Percentiles rank a stretch among this genome's conserved stretches.
phyloP scores from a whole-genome alignment of 2,797 vertebrate genomes.

The Bradypodion pumilum region DNA sequence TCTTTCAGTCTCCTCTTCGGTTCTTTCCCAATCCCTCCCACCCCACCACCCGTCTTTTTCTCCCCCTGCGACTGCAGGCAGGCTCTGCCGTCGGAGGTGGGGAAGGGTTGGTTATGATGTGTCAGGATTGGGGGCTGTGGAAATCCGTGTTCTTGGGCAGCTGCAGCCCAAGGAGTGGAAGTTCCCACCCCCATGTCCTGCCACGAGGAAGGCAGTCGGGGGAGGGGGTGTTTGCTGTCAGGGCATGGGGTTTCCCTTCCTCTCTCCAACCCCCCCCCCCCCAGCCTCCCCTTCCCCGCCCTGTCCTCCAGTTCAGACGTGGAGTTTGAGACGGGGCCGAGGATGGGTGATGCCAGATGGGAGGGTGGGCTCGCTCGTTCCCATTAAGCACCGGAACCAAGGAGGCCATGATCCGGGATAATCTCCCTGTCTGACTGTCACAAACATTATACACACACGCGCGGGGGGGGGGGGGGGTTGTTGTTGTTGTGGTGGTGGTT shows the following conservation, averaged over 20 bases:
- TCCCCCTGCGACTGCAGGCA: background rate
- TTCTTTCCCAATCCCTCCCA: background rate
- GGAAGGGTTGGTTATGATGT: no score
- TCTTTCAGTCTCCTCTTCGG: accelerated
- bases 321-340: conserved; percentile 11
- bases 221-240: background rate
- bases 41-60: no score
- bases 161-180: conserved; percentile 43
- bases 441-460: conserved; percentile 33
- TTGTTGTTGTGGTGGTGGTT: background rate
- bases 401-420: conserved; percentile 76
- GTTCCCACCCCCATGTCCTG: conserved; percentile 56
- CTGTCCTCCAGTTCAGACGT: background rate
- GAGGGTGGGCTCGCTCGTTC: background rate
- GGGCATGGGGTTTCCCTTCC: background rate
- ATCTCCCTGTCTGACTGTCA: conserved; percentile 70
- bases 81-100: background rate
- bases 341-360: conserved; percentile 9
- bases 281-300: no score
- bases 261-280: background rate
- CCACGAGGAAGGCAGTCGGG: background rate
- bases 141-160: background rate
- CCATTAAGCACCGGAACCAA: conserved; percentile 1
- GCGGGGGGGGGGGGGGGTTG: background rate
- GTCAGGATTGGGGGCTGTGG: background rate